Evolutionary conservation across 1,140 invertebrate genomes (phyloP), one percentile per base, ranked within the genome.

Genomic region (Pogonomyrmex barbatus): DNA sequence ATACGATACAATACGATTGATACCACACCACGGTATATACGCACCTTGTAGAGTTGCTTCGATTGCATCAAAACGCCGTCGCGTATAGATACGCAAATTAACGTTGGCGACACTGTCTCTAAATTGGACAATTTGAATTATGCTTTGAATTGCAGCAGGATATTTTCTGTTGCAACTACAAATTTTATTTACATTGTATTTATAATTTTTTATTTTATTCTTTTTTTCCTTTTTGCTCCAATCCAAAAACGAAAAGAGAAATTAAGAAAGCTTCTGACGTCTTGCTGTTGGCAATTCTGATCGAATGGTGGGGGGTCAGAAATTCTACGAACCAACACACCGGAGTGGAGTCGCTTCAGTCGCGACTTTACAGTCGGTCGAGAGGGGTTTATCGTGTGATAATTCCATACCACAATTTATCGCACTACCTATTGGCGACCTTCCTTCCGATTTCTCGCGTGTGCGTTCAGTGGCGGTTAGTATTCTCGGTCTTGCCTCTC

Each of bases 361-460:
- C 87, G 85, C 76, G 71, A 85, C 86, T 89, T 88, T 89, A 88
- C 65, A 54, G 86, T 84, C 77, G 70, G 88, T 60, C 52, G 87
- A 86, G 76, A 39, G 42, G 24, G 24, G 33, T 33, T 39, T 39
- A 12, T 81, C 36, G 77, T 47, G 63, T 12, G 33, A 52, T 36
- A 68, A 67, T 54, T 81, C 17, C 36, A 9, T 4, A 12, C 8
- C 14, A 14, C n/a, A 14, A n/a, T 52, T 30, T 9, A 5, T 30
- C 8, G 36, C 36, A 47, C 14, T 70, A 42, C 2, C n/a, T 14
- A 52, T 42, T 36, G 76, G 45, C 8, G 14, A 56, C 47, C n/a
- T 70, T 70, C 42, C 33, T n/a, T 54, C 33, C n/a, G 33, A 45
- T 39, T 79, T 79, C 33, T 42, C 47, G 33, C 1, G 45, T 12